Percentiles rank a stretch among this genome's conserved stretches.
These are phyloP conservation scores for Nycticorax nycticorax DNA, from an alignment of 2,113 vertebrate species.

Conservation along the genomic window DNA sequence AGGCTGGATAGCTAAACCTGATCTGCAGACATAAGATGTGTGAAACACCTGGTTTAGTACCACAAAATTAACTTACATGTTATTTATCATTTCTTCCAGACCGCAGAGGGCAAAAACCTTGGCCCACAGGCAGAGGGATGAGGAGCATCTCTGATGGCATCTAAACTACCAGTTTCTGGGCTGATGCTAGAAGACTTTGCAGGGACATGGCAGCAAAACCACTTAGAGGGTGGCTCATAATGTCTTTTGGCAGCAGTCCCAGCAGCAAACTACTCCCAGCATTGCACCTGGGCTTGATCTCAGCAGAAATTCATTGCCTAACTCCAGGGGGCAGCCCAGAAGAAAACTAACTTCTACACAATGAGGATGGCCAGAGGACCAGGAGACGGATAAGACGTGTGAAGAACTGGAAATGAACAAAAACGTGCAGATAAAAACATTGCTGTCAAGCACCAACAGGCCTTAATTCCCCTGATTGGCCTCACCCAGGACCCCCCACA, in stretches of 20 bases:
- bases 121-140: rapidly evolving
- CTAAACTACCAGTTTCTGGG: not conserved
- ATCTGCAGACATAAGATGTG: not conserved
- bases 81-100: not conserved
- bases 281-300: not conserved
- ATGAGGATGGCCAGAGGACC: not conserved
- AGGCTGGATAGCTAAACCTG: not conserved
- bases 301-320: not conserved
- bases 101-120: not conserved
- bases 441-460: not conserved
- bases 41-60: not conserved
- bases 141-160: not conserved
- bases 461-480: not conserved
- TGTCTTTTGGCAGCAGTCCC: not conserved
- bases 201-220: not conserved
- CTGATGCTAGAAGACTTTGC: not conserved
- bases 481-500: rapidly evolving
- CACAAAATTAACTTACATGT: not conserved
- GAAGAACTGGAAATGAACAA: not conserved
- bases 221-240: not conserved
- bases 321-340: not conserved
- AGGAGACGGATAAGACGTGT: not conserved
- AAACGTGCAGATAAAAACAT: not conserved
- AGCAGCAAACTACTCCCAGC: not conserved
- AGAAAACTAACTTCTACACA: not conserved